These are phyloP conservation scores for Oryzias melastigma DNA, from an alignment of 2,113 vertebrate species.

Conservation along the genomic window DNA sequence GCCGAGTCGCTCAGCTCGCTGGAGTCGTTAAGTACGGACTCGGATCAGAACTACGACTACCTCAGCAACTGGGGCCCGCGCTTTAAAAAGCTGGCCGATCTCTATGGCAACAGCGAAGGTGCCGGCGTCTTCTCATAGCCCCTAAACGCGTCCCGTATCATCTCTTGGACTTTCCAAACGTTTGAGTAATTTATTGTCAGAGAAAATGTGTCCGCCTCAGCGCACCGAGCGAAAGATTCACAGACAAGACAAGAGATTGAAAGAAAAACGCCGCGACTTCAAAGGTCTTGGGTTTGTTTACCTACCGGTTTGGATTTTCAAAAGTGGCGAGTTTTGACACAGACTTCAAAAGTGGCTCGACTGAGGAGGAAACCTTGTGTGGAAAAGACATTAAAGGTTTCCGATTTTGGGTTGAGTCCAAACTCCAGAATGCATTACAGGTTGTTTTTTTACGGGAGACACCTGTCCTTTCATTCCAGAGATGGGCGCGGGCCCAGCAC, in stretches of 20 bases:
- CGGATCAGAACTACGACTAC: slow-evolving; percentile 97
- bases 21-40: slow-evolving; percentile 93
- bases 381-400: slow-evolving; percentile 68
- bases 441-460: slow-evolving; percentile 51
- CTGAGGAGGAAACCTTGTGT: slow-evolving; percentile 63
- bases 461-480: slow-evolving; percentile 64
- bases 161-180: slow-evolving; percentile 34
- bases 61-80: slow-evolving; percentile 96
- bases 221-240: slow-evolving; percentile 42
- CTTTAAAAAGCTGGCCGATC: slow-evolving; percentile 94
- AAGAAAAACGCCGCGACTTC: slow-evolving; percentile 60
- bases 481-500: slow-evolving; percentile 47
- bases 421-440: slow-evolving; percentile 57
- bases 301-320: slow-evolving; percentile 65
- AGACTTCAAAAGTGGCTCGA: slow-evolving; percentile 67
- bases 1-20: slow-evolving; percentile 93
- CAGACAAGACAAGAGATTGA: slow-evolving; percentile 53
- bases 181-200: slow-evolving; percentile 58
- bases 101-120: slow-evolving; percentile 87
- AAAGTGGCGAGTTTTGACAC: slow-evolving; percentile 64
- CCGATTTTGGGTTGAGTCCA: slow-evolving; percentile 48
- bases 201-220: slow-evolving; percentile 54
- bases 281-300: slow-evolving; percentile 68
- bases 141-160: slow-evolving; percentile 47
- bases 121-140: slow-evolving; percentile 88